A percentile compares a stretch with the other conserved stretches of the same genome.
Conservation (phyloP, 2,888 invertebrate genomes). For the Alentia gelatinosa region DNA sequence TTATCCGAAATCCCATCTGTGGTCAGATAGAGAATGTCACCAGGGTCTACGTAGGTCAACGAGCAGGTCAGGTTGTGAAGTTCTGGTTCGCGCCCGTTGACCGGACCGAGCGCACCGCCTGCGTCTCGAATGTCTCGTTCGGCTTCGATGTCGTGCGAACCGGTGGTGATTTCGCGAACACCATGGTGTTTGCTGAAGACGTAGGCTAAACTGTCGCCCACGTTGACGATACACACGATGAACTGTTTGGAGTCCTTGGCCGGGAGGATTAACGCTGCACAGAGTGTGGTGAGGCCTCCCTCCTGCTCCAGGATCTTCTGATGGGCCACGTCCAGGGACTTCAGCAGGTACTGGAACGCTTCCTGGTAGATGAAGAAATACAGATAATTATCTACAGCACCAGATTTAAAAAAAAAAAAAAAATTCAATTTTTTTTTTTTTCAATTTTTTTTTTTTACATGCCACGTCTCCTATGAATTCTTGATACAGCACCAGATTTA, state of each 20-base stretch:
- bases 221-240: conserved; percentile 92
- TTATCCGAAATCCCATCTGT: conserved; percentile 95
- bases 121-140: conserved; percentile 95
- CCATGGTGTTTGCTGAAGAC: conserved; percentile 88
- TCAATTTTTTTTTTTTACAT: too few relatives aligned
- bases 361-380: conserved; percentile 82
- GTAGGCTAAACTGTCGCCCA: conserved; percentile 94
- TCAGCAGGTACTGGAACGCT: conserved; percentile 88
- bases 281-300: conserved; percentile 88
- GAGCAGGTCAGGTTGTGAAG: conserved; percentile 92
- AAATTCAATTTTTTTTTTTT: too few relatives aligned
- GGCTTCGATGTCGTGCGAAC: conserved; percentile 90
- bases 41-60: conserved; percentile 89
- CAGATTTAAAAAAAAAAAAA: too few relatives aligned
- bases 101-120: conserved; percentile 92
- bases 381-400: too few relatives aligned
- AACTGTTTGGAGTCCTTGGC: conserved; percentile 82
- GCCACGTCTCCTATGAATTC: too few relatives aligned
- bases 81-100: conserved; percentile 91
- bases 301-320: conserved; percentile 90
- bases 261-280: conserved; percentile 86
- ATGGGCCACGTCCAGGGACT: conserved; percentile 92
- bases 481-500: too few relatives aligned
- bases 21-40: conserved; percentile 92
- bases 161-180: conserved; percentile 89